phyloP scores from a whole-genome alignment of 2,797 vertebrate genomes.

The Acrocephalus scirpaceus region DNA sequence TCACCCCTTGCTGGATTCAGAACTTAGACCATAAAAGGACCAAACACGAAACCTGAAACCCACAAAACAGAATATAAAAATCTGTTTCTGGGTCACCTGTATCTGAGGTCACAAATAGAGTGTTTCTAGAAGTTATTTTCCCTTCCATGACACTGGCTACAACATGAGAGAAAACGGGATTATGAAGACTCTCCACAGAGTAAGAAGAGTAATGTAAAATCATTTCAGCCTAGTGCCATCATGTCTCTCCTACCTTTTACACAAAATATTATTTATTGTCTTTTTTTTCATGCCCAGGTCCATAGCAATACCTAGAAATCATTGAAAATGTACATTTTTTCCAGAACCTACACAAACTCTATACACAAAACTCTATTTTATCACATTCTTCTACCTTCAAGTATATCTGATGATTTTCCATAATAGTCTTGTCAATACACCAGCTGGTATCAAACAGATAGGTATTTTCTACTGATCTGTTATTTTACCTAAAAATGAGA shows the following conservation, averaged over 20 bases:
- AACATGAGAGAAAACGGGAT: background rate
- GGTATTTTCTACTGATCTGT: background rate
- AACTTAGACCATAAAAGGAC: background rate
- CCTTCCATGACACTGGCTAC: background rate
- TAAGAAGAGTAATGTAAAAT: background rate
- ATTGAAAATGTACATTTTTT: background rate
- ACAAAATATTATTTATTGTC: background rate
- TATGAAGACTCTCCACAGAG: background rate
- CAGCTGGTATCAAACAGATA: background rate
- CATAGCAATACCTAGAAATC: background rate
- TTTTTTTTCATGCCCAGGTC: background rate
- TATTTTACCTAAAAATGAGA: background rate
- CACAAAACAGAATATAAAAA: background rate
- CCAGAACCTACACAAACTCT: background rate
- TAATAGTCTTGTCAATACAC: background rate
- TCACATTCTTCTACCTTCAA: background rate
- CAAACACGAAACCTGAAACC: background rate
- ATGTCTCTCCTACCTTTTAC: background rate
- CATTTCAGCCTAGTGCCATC: background rate
- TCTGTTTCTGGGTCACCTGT: background rate
- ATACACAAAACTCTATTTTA: background rate
- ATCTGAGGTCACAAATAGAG: background rate
- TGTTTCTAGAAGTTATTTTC: background rate
- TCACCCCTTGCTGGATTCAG: background rate
- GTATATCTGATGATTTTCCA: background rate